phyloP scores from a whole-genome alignment of 2,888 invertebrate species.

The Pelosia muscerda region DNA sequence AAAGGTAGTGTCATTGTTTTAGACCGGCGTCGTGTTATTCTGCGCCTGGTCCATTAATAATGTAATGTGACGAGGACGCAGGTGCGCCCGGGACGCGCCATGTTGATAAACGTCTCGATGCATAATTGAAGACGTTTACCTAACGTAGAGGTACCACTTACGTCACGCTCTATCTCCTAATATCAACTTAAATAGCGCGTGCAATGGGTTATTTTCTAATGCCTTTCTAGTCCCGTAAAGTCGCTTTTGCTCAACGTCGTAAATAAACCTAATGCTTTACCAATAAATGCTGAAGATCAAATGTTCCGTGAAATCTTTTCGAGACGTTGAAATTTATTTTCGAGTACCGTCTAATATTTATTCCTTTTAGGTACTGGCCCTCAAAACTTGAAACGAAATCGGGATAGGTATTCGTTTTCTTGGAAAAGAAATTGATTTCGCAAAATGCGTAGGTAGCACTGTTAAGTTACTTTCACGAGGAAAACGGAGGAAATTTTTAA shows the following conservation, averaged over 20 bases:
- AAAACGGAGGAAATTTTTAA: slow-evolving; percentile 47
- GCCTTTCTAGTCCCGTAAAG: slow-evolving; percentile 28
- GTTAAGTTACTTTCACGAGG: slow-evolving; percentile 14
- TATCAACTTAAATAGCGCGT: slow-evolving; percentile 57
- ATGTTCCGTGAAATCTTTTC: slow-evolving; percentile 41
- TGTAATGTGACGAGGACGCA: slow-evolving; percentile 81
- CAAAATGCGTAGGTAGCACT: slow-evolving; percentile 16
- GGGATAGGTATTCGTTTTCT: slow-evolving; percentile 21
- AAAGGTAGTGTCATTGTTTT: slow-evolving; percentile 64
- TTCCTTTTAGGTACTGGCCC: slow-evolving; percentile 26
- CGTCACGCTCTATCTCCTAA: slow-evolving; percentile 63
- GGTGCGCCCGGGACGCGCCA: slow-evolving; percentile 66
- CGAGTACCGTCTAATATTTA: slow-evolving; percentile 38
- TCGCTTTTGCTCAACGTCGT: slow-evolving; percentile 22
- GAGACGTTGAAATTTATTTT: slow-evolving; percentile 40
- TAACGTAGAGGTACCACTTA: slow-evolving; percentile 66
- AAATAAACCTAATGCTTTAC: slow-evolving; percentile 37
- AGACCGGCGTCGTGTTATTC: slow-evolving; percentile 51
- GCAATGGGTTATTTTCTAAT: slow-evolving; percentile 67
- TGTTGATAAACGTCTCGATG: slow-evolving; percentile 80
- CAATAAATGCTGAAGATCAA: slow-evolving; percentile 37
- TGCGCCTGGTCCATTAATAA: slow-evolving; percentile 76
- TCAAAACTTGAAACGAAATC: slow-evolving; percentile 26
- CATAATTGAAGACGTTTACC: slow-evolving; percentile 82
- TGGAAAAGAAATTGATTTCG: slow-evolving; percentile 24